Evolutionary conservation across 2,888 invertebrate species (phyloP).

Genomic region (Eucera pruinosa): DNA sequence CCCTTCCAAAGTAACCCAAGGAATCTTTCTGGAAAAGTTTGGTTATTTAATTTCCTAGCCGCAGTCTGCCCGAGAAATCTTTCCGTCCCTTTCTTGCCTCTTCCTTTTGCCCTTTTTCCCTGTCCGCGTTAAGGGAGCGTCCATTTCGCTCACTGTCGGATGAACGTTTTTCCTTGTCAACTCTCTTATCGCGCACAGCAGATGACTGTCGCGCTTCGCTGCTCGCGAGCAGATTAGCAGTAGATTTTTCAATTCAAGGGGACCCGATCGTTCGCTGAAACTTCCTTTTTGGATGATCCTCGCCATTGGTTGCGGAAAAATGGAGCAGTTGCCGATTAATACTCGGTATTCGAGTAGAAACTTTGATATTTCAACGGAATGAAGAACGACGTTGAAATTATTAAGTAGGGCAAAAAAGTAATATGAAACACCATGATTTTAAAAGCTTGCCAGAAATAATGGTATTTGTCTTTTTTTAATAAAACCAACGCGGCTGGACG

Average conservation of each 20-base stretch:
- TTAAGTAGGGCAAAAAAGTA: too few species aligned
- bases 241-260: conserved; percentile 8
- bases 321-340: not conserved
- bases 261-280: not conserved
- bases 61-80: conserved; percentile 52
- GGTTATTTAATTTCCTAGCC: conserved; percentile 81
- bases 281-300: not conserved
- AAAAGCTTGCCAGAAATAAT: too few species aligned
- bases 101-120: conserved; percentile 13
- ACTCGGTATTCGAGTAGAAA: too few species aligned
- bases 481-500: too few species aligned
- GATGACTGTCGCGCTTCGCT: conserved; percentile 16
- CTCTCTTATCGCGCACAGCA: conserved; percentile 40
- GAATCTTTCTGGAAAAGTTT: conserved; percentile 76
- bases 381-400: too few species aligned
- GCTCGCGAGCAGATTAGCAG: conserved; percentile 26
- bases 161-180: conserved; percentile 45
- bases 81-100: conserved; percentile 5
- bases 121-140: conserved; percentile 11
- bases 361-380: too few species aligned
- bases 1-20: conserved; percentile 61
- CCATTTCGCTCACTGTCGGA: conserved; percentile 30
- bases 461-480: too few species aligned
- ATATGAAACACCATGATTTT: too few species aligned
- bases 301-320: not conserved